Conservation (phyloP, 2,797 vertebrate genomes). For the Coregonus ussuriensis region DNA sequence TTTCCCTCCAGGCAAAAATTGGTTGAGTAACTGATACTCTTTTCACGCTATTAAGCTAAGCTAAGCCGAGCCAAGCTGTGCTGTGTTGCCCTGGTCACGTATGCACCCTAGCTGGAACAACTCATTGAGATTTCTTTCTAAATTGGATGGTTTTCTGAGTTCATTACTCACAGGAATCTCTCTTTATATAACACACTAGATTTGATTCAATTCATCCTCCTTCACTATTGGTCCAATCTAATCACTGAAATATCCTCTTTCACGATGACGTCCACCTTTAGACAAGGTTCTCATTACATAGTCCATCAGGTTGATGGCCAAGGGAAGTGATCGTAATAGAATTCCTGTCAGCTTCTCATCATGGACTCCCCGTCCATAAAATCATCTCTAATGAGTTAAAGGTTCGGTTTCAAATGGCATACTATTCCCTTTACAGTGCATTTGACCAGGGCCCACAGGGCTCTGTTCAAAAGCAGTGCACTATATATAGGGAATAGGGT, state of each 20-base stretch:
- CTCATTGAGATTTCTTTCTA: background rate
- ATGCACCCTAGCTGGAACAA: background rate
- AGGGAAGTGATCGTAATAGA: constrained; percentile 48
- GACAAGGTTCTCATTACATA: constrained; percentile 27
- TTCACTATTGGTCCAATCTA: background rate
- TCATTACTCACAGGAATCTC: no score
- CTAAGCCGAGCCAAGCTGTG: background rate
- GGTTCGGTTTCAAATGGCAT: background rate
- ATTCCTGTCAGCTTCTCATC: constrained; percentile 41
- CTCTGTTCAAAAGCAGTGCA: no score
- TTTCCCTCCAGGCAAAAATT: background rate
- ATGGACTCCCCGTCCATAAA: background rate
- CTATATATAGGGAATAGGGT: no score
- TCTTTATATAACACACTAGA: no score
- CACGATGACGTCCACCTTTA: constrained; percentile 25
- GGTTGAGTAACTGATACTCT: background rate
- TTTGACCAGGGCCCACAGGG: no score
- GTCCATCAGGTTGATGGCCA: constrained; percentile 31
- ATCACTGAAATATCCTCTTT: constrained; percentile 13
- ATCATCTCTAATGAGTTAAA: constrained; percentile 38
- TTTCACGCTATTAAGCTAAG: no score
- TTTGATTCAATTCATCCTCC: constrained; percentile 39
- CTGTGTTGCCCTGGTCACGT: background rate
- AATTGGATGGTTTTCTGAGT: background rate
- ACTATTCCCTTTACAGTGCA: no score